These are phyloP conservation scores for Grammomys dolichurus DNA, from an alignment of 2,113 vertebrate species.

Conservation along the genomic window DNA sequence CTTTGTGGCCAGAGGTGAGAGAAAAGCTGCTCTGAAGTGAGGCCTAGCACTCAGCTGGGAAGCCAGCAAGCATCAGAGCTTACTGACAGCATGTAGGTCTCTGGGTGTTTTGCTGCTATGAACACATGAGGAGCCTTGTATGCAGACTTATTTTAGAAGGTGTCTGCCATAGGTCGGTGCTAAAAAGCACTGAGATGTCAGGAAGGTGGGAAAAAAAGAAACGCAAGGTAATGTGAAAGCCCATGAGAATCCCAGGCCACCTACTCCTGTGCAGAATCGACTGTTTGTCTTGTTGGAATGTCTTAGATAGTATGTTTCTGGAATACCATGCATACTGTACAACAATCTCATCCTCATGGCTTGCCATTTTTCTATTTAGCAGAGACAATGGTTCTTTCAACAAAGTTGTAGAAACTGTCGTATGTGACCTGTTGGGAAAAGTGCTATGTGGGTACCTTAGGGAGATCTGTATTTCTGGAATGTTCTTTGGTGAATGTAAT, in stretches of 20 bases:
- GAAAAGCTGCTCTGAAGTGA: not conserved
- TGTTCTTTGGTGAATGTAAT: not conserved
- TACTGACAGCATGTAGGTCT: not conserved
- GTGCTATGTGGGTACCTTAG: not conserved
- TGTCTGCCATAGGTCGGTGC: slow-evolving; percentile 35
- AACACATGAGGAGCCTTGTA: not conserved
- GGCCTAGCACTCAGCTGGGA: not conserved
- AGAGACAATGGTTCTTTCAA: slow-evolving; percentile 41
- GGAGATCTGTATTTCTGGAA: not conserved
- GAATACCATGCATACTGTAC: slow-evolving; percentile 32
- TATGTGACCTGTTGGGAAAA: not conserved
- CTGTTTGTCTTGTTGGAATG: slow-evolving; percentile 40
- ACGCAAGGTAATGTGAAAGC: not conserved
- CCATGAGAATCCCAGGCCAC: slow-evolving; percentile 45
- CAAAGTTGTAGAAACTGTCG: not conserved
- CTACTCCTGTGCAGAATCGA: not conserved
- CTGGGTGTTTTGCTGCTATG: not conserved
- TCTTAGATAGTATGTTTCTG: slow-evolving; percentile 41
- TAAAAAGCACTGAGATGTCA: slow-evolving; percentile 36
- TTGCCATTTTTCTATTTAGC: slow-evolving; percentile 51
- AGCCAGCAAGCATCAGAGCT: not conserved
- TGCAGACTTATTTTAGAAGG: not conserved
- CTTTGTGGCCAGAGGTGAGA: not conserved
- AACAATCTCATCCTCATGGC: not conserved
- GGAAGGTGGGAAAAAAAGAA: slow-evolving; percentile 15